These are phyloP conservation scores for Podotricha telesiphe DNA, from an alignment of 2,888 invertebrate species.

Conservation along the genomic window DNA sequence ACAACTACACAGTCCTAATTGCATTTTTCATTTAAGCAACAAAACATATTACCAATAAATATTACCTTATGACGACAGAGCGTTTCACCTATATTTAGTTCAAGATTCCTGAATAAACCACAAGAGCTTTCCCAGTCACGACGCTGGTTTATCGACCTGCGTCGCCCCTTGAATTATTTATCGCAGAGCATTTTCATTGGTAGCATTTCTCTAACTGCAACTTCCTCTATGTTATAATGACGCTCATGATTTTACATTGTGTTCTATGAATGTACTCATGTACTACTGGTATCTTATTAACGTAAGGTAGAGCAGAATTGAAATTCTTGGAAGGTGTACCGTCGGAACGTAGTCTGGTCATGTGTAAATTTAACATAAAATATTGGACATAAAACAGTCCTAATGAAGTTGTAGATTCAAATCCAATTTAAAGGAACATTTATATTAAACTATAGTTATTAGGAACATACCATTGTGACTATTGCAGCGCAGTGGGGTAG, in stretches of 20 bases:
- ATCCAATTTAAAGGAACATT: too few species aligned
- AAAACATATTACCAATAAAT: conserved; percentile 22
- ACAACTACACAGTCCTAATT: background rate
- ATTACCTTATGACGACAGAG: conserved; percentile 21
- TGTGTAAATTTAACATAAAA: background rate
- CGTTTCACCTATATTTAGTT: conserved; percentile 31
- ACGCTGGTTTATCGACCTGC: conserved; percentile 65
- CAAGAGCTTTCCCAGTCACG: conserved; percentile 59
- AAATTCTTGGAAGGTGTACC: background rate
- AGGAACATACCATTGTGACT: background rate
- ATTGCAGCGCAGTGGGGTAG: too few species aligned
- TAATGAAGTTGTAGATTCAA: background rate
- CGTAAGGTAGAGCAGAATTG: background rate
- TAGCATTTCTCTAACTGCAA: conserved; percentile 47
- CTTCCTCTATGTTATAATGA: conserved; percentile 32
- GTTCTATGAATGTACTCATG: conserved; percentile 13
- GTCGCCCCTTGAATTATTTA: conserved; percentile 65
- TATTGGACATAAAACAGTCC: background rate
- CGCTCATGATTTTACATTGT: conserved; percentile 17
- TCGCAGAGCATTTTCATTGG: conserved; percentile 49
- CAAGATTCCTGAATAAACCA: conserved; percentile 54
- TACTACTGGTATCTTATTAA: background rate
- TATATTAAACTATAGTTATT: too few species aligned
- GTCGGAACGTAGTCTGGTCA: background rate
- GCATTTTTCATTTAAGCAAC: background rate